Evolutionary conservation across 2,888 invertebrate species (phyloP).

Genomic region (Copidosoma aretas): DNA sequence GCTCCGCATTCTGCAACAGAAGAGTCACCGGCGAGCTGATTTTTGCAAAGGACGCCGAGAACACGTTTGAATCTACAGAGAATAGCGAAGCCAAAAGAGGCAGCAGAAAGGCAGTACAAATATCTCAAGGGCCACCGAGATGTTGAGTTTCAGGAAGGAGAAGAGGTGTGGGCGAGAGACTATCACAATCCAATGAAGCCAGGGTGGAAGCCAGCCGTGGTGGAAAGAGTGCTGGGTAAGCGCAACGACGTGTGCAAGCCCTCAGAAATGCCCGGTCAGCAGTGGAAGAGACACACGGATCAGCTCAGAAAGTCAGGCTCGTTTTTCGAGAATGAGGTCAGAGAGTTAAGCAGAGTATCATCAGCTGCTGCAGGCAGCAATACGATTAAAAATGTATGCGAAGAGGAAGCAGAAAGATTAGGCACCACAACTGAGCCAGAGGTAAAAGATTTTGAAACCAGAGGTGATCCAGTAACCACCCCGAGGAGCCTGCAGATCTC

Average conservation of each 20-base stretch:
- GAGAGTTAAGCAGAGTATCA: not conserved
- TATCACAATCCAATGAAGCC: slow-evolving; percentile 11
- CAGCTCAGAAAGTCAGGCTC: slow-evolving; percentile 27
- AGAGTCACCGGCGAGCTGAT: not conserved
- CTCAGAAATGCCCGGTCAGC: not conserved
- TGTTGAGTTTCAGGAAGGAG: slow-evolving; percentile 7
- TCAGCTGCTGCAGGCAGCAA: no score
- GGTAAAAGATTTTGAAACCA: no score
- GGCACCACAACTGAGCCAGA: no score
- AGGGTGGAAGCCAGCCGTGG: slow-evolving; percentile 8
- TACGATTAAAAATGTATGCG: no score
- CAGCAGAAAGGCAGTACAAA: not conserved
- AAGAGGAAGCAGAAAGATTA: no score
- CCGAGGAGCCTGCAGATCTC: no score
- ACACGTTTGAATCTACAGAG: not conserved
- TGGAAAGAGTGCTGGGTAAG: slow-evolving; percentile 10
- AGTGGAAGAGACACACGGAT: slow-evolving; percentile 29
- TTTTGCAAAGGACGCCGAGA: not conserved
- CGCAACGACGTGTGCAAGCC: slow-evolving; percentile 28
- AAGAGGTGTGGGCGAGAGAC: slow-evolving; percentile 19
- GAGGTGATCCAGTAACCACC: no score
- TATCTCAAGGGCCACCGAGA: not conserved
- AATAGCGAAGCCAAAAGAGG: not conserved
- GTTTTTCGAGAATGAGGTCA: not conserved
- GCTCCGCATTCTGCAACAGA: not conserved